Percentiles rank a stretch among this genome's conserved stretches.
These are phyloP conservation scores for Pyrrhosoma nymphula DNA, from an alignment of 2,888 invertebrate genomes.

Conservation along the genomic window DNA sequence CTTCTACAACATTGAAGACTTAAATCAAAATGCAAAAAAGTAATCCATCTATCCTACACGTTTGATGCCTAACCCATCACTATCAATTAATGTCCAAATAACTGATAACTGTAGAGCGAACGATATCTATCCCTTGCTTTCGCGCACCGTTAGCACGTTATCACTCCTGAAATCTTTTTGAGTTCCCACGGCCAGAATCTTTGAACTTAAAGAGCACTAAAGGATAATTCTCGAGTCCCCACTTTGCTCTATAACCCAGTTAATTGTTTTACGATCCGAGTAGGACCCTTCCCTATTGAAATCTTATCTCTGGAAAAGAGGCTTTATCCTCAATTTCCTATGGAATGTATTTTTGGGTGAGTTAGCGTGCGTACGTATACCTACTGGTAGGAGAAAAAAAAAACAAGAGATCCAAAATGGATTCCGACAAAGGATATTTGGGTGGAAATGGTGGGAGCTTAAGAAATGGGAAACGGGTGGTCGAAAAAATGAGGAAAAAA, in stretches of 20 bases:
- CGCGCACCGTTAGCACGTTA: too few species aligned
- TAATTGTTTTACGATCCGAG: background rate
- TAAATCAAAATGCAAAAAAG: too few species aligned
- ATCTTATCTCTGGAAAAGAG: background rate
- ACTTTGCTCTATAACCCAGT: background rate
- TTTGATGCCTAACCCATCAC: too few species aligned
- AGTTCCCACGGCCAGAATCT: background rate
- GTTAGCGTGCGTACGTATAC: background rate
- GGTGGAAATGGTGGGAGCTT: background rate
- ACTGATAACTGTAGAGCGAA: too few species aligned
- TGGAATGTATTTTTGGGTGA: background rate
- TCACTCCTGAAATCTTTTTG: too few species aligned
- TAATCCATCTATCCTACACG: too few species aligned
- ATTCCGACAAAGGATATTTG: background rate
- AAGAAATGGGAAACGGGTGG: background rate
- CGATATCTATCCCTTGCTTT: too few species aligned
- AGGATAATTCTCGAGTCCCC: background rate
- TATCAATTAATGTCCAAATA: too few species aligned
- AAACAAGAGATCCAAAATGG: background rate
- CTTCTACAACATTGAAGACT: too few species aligned
- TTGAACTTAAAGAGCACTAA: background rate
- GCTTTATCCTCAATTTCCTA: background rate
- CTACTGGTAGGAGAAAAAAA: background rate
- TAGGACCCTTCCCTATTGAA: background rate
- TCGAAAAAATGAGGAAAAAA: background rate